Percentiles rank a stretch among this genome's conserved stretches.
phyloP scores from a whole-genome alignment of 2,113 vertebrate species.

The Grallaria varia region DNA sequence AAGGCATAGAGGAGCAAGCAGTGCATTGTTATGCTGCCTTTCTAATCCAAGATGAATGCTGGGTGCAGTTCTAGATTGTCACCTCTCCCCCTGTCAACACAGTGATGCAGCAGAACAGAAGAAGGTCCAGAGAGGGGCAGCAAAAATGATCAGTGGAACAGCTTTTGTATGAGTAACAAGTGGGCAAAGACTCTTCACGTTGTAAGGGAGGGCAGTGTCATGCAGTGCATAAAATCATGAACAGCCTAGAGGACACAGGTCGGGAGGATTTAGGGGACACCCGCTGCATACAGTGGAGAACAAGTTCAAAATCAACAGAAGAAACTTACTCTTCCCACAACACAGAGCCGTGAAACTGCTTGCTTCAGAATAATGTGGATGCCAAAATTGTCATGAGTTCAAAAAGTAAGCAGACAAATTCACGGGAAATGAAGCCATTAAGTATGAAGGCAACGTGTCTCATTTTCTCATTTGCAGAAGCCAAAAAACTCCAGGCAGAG shows the following conservation, averaged over 20 bases:
- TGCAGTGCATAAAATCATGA: background rate
- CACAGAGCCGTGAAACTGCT: background rate
- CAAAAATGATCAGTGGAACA: background rate
- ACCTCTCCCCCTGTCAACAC: background rate
- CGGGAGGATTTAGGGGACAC: no score
- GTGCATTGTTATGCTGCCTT: accelerated
- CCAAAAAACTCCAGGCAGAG: background rate
- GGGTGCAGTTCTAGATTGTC: background rate
- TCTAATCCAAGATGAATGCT: background rate
- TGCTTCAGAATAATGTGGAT: background rate
- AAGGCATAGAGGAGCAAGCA: background rate
- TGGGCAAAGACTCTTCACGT: accelerated
- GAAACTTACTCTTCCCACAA: background rate
- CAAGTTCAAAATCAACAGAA: background rate
- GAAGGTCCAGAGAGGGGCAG: background rate
- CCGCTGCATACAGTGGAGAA: background rate
- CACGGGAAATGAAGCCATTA: background rate
- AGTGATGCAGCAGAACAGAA: background rate
- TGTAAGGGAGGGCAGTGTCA: background rate
- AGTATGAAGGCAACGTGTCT: background rate
- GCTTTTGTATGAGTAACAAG: background rate
- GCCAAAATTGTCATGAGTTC: background rate
- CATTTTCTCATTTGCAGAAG: background rate
- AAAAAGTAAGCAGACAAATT: background rate
- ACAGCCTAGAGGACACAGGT: background rate